phyloP scores from a whole-genome alignment of 2,797 vertebrate species.

The Myotis planiceps region DNA sequence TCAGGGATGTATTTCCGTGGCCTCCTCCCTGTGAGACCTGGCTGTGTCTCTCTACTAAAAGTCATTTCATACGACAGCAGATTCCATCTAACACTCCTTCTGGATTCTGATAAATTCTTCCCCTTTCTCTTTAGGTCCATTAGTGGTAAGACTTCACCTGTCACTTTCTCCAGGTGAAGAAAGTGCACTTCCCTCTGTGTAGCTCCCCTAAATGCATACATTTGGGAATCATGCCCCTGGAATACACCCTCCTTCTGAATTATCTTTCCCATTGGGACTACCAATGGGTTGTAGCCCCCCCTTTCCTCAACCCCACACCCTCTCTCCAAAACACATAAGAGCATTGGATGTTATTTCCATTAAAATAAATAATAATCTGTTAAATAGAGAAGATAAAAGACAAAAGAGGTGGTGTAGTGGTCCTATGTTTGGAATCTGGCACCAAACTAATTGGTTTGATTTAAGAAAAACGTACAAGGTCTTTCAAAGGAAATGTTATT shows the following conservation, averaged over 20 bases:
- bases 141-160: not conserved
- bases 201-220: not conserved
- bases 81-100: not conserved
- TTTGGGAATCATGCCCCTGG: not conserved
- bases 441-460: not conserved
- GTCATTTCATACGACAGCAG: not conserved
- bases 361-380: not conserved
- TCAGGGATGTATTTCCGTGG: not conserved
- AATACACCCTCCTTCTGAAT: not conserved
- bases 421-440: not conserved
- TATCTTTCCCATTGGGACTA: not conserved
- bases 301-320: not conserved
- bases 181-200: not conserved
- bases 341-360: not conserved
- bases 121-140: not conserved
- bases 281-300: not conserved
- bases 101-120: not conserved
- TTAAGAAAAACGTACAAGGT: not conserved
- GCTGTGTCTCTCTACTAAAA: not conserved
- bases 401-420: not conserved
- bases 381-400: not conserved
- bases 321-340: not conserved
- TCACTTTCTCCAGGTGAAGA: not conserved
- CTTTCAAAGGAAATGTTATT: slow-evolving; percentile 21
- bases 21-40: not conserved